Evolutionary conservation across 2,113 vertebrate genomes (phyloP), one percentile per base, ranked within the genome.

Genomic region (Thalassarche chlororhynchos): DNA sequence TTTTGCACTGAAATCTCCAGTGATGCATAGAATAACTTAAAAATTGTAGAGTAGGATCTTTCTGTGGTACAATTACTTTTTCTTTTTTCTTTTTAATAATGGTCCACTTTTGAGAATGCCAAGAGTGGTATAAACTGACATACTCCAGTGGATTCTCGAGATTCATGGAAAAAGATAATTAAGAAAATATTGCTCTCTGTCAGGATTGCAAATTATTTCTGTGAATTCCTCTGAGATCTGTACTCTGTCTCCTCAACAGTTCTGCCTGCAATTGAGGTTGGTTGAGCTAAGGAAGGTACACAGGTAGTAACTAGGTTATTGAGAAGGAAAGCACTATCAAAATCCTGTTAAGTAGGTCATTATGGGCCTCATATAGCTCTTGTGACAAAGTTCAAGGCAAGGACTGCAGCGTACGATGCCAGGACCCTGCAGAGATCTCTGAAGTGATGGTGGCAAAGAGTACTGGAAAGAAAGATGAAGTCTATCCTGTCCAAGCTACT

Each of bases 291-390:
- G 78, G 76, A 83, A 95, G 40, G 80, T 54, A 84, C 55, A 23
- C 24, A 78, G 72, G 72, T 54, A 93, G 68, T 88, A 93, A 90
- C n/a, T 62, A 90, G 79, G 82, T 88, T 95, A 94, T 17, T 58
- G 72, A 87, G 84, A 94, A 94, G 36, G 31, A 89, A 89, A 84
- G 34, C 47, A 57, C 66, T 55, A 96, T 61, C 58, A 62, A 61
- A 81, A 69, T 46, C 25, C 25, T 17, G 31, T 51, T 54, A 92
- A 87, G 52, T 52, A 89, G 80, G 80, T 68, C 69, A 60, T 84
- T 87, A 91, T 23, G 69, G 49, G 69, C 75, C 42, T 91, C 75
- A 38, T 31, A 19, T 3, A 71, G 65, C 46, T 84, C 62, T 78
- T 72, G 20, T 17, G 61, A 68, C 83, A 68, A 81, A 93, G 77